Evolutionary conservation across 1,140 invertebrate genomes (phyloP).

Genomic region (Euschistus heros): DNA sequence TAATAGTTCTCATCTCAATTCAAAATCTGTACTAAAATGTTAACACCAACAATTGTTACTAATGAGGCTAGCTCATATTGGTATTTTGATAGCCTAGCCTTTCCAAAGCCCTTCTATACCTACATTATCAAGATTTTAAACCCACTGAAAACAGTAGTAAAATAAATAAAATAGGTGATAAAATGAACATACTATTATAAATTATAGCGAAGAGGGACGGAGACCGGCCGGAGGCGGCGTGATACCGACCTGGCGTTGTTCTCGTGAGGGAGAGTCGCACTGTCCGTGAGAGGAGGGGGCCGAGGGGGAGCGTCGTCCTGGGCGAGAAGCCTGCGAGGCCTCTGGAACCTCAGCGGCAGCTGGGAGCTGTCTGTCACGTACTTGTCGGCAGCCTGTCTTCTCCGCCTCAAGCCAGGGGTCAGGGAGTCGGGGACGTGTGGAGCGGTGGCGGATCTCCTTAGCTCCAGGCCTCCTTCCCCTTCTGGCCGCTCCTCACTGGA

Average conservation of each 20-base stretch:
- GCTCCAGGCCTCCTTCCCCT: slow-evolving; percentile 2
- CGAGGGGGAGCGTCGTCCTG: neutral
- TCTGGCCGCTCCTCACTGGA: neutral
- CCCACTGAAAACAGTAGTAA: too few relatives aligned
- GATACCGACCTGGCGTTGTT: slow-evolving; percentile 15
- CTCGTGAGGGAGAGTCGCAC: slow-evolving; percentile 4
- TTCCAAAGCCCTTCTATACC: too few relatives aligned
- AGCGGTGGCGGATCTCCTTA: slow-evolving; percentile 37
- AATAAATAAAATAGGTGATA: too few relatives aligned
- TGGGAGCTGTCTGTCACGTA: slow-evolving; percentile 63
- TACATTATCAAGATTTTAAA: too few relatives aligned
- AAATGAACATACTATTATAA: too few relatives aligned
- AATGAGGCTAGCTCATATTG: too few relatives aligned
- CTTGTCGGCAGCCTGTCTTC: slow-evolving; percentile 56
- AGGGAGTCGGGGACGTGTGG: slow-evolving; percentile 31
- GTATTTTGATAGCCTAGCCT: too few relatives aligned
- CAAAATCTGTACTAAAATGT: too few relatives aligned
- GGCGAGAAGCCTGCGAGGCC: slow-evolving; percentile 36
- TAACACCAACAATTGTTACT: too few relatives aligned
- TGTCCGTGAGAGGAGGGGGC: neutral
- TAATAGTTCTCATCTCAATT: too few relatives aligned
- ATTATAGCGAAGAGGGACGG: too few relatives aligned
- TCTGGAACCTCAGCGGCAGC: slow-evolving; percentile 57
- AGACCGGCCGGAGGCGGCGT: too few relatives aligned
- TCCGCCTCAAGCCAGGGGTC: slow-evolving; percentile 54